Percentiles rank a stretch among this genome's conserved stretches.
Conservation (phyloP, 1,140 invertebrate species). For the Zaprionus lachaisei region DNA sequence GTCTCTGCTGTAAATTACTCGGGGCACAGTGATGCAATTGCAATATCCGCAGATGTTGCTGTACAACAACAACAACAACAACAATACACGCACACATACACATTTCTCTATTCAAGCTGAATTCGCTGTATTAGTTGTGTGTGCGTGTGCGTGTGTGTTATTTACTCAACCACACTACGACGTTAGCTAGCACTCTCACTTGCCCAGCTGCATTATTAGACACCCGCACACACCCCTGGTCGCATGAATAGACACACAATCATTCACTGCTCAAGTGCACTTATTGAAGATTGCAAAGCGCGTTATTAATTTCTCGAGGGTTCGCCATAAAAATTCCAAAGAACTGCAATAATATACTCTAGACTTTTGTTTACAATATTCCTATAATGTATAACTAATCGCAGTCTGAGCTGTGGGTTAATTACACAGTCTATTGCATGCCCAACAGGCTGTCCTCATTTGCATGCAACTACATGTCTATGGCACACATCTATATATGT, state of each 20-base stretch:
- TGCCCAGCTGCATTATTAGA: conserved; percentile 3
- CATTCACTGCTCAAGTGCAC: background rate
- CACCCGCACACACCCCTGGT: background rate
- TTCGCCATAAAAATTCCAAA: background rate
- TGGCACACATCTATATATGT: background rate
- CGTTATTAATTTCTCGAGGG: background rate
- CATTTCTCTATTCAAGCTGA: background rate
- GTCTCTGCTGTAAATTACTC: background rate
- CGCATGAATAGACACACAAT: background rate
- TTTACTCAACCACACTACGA: background rate
- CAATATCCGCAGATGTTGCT: background rate
- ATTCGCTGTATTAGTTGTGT: background rate
- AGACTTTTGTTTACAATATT: background rate
- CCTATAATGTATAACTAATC: background rate
- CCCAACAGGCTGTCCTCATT: too few relatives aligned
- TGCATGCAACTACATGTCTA: too few relatives aligned
- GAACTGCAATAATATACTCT: background rate
- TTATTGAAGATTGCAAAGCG: background rate
- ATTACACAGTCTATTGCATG: background rate
- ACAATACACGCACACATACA: too few relatives aligned
- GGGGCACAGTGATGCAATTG: background rate
- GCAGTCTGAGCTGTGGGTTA: background rate
- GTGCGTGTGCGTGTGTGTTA: background rate
- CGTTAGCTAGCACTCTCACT: background rate
- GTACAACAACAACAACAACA: background rate